Evolutionary conservation across 2,888 invertebrate species (phyloP).

Genomic region (Diogma glabrata): DNA sequence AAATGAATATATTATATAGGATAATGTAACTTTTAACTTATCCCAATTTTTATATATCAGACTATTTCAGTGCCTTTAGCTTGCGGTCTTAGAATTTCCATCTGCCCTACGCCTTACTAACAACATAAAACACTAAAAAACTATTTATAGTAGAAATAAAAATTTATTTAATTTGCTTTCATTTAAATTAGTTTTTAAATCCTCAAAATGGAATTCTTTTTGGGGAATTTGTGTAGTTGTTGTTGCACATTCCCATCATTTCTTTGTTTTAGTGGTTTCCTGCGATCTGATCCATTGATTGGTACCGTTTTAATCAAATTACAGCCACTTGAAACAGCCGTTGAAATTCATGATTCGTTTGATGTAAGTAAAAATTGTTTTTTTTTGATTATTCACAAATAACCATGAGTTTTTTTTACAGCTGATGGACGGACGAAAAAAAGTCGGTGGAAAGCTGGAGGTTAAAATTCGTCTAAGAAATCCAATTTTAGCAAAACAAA

Average conservation of each 20-base stretch:
- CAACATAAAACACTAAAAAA: too few species aligned
- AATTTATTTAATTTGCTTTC: too few species aligned
- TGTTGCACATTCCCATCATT: constrained; percentile 8
- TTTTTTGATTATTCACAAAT: constrained; percentile 10
- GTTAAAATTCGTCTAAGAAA: constrained; percentile 77
- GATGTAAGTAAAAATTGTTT: constrained; percentile 57
- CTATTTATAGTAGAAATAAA: too few species aligned
- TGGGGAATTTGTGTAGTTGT: constrained; percentile 8
- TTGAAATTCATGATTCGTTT: constrained; percentile 82
- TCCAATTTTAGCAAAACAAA: constrained; percentile 78
- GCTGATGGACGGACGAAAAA: constrained; percentile 82
- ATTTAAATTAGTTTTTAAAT: background rate
- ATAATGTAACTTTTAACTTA: too few species aligned
- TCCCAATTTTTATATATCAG: too few species aligned
- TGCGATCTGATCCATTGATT: constrained; percentile 74
- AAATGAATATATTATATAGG: too few species aligned
- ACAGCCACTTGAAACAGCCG: constrained; percentile 76
- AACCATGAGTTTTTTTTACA: constrained; percentile 36
- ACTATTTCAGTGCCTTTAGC: too few species aligned
- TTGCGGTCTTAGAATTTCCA: too few species aligned
- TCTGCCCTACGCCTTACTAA: too few species aligned
- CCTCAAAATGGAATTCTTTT: constrained; percentile 7
- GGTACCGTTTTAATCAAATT: constrained; percentile 77
- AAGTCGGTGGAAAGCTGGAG: constrained; percentile 83
- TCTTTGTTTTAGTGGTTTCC: constrained; percentile 83